Evolutionary conservation across 2,888 invertebrate genomes (phyloP).

Genomic region (Caenorhabditis sp.): DNA sequence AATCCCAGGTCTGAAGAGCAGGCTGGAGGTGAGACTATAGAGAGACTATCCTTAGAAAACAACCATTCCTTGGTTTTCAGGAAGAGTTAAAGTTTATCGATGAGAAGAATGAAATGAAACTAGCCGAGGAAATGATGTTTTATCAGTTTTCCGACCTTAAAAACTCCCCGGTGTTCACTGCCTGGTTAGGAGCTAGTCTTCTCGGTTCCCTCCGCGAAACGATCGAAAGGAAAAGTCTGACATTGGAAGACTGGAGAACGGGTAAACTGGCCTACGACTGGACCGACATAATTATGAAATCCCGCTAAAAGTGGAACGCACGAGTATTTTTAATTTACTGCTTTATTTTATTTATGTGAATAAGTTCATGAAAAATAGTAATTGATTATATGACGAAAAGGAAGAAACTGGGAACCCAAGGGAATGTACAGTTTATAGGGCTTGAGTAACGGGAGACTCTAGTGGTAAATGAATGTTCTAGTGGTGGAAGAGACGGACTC

Average conservation of each 20-base stretch:
- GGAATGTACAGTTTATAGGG: slow-evolving; percentile 38
- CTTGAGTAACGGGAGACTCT: background rate
- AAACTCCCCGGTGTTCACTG: slow-evolving; percentile 39
- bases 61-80: no score
- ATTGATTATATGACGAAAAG: background rate
- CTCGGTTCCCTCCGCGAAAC: slow-evolving; percentile 58
- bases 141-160: slow-evolving; percentile 56
- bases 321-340: slow-evolving; percentile 16
- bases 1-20: slow-evolving; percentile 90
- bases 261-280: slow-evolving; percentile 57
- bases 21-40: slow-evolving; percentile 86
- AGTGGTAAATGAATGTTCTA: slow-evolving; percentile 33
- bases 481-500: slow-evolving; percentile 92
- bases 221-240: slow-evolving; percentile 50
- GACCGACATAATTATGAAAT: slow-evolving; percentile 51
- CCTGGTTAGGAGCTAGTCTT: slow-evolving; percentile 62
- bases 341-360: slow-evolving; percentile 17
- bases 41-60: no score
- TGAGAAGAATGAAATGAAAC: slow-evolving; percentile 41
- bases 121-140: slow-evolving; percentile 56
- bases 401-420: slow-evolving; percentile 19
- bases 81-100: slow-evolving; percentile 36
- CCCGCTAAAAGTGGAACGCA: slow-evolving; percentile 9
- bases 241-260: slow-evolving; percentile 40
- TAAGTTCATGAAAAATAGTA: slow-evolving; percentile 2